Evolutionary conservation across 2,888 invertebrate species (phyloP).

Genomic region (Timandra comae): DNA sequence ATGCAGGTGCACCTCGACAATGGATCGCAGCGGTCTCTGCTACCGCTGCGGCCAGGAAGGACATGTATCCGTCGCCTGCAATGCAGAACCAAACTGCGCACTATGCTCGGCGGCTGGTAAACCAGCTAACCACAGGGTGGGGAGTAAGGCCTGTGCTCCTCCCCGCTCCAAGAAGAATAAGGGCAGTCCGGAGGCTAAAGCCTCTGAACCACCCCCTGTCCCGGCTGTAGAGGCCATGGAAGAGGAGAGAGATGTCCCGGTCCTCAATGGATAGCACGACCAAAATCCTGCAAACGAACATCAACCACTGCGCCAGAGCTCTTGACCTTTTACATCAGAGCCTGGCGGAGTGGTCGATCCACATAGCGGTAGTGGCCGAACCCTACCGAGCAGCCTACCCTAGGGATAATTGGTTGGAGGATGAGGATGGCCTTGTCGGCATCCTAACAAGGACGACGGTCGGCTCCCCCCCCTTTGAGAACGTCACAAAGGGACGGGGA

Average conservation of each 20-base stretch:
- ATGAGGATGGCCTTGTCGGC: background rate
- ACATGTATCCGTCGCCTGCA: slow-evolving; percentile 1
- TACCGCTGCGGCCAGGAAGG: slow-evolving; percentile 9
- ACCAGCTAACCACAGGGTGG: slow-evolving; percentile 1
- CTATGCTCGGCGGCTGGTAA: background rate
- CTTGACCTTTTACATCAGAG: slow-evolving; percentile 7
- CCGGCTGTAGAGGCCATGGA: too few relatives aligned
- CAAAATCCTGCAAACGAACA: background rate
- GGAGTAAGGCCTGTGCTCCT: slow-evolving; percentile 2
- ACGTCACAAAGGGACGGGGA: slow-evolving; percentile 7
- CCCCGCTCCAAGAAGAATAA: too few relatives aligned
- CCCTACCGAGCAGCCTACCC: background rate
- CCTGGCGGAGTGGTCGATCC: slow-evolving; percentile 6
- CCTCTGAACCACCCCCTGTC: too few relatives aligned
- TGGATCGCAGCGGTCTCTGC: slow-evolving; percentile 9
- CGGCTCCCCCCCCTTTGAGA: slow-evolving; percentile 4
- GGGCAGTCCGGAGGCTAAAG: too few relatives aligned
- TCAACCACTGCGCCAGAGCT: slow-evolving; percentile 6
- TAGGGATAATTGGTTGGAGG: background rate
- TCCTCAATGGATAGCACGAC: background rate
- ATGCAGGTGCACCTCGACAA: slow-evolving; percentile 3
- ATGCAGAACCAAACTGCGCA: background rate
- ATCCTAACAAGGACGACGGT: background rate
- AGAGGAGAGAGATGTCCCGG: background rate
- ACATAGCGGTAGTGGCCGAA: slow-evolving; percentile 5